phyloP scores from a whole-genome alignment of 2,888 invertebrate species.

The Cerastis leucographa region DNA sequence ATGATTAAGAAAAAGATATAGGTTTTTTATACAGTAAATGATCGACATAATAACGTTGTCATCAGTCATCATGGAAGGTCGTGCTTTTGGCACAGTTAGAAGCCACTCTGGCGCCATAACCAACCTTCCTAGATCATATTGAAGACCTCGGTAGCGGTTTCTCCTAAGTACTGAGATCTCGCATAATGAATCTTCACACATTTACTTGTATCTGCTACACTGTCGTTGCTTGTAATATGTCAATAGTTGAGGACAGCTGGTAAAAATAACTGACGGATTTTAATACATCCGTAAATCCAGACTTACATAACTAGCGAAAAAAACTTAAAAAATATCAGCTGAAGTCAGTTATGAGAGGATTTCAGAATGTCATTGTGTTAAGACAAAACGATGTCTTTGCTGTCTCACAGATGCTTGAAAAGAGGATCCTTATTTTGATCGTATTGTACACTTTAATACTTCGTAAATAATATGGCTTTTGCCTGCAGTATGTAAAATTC shows the following conservation, averaged over 20 bases:
- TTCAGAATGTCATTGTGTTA: background rate
- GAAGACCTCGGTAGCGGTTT: constrained; percentile 62
- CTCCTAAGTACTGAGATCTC: constrained; percentile 53
- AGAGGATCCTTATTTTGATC: background rate
- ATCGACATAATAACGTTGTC: constrained; percentile 56
- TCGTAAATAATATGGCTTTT: constrained; percentile 1
- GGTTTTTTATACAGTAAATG: background rate
- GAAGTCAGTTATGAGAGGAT: background rate
- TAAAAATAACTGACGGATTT: background rate
- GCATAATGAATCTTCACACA: constrained; percentile 67
- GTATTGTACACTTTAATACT: constrained; percentile 8
- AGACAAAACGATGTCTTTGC: background rate
- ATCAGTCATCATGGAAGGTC: constrained; percentile 58
- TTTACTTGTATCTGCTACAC: constrained; percentile 47
- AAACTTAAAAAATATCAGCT: background rate
- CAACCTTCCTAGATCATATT: constrained; percentile 61
- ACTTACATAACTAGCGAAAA: background rate
- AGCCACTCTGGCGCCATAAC: constrained; percentile 57
- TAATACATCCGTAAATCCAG: background rate
- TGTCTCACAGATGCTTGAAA: background rate
- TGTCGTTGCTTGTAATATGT: constrained; percentile 57
- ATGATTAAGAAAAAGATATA: too few relatives aligned
- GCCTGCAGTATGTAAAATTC: background rate
- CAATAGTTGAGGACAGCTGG: background rate
- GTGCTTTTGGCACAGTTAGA: constrained; percentile 44